phyloP scores from a whole-genome alignment of 2,113 vertebrate genomes.

The Corythaixoides concolor region DNA sequence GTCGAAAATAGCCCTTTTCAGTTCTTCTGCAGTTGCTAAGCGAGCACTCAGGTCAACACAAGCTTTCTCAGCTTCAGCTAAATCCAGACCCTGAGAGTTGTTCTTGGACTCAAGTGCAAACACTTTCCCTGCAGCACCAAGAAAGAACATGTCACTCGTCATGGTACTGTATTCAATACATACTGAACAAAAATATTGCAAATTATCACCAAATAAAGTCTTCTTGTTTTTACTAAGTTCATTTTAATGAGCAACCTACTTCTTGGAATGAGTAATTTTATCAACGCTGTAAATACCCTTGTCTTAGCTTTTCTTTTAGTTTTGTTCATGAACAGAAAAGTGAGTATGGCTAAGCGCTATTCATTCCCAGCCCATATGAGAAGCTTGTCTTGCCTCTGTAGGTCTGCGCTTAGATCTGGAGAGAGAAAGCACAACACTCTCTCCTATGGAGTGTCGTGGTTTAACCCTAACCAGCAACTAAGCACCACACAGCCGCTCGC shows the following conservation, averaged over 20 bases:
- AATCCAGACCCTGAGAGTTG: slow-evolving; percentile 73
- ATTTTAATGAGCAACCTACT: neutral
- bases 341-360: neutral
- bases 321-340: neutral
- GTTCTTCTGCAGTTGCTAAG: slow-evolving; percentile 83
- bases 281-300: neutral
- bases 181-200: neutral
- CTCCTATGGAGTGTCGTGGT: neutral
- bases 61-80: slow-evolving; percentile 76
- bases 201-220: neutral
- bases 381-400: neutral
- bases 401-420: neutral
- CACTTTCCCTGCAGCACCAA: slow-evolving; percentile 81
- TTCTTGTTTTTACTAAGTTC: neutral
- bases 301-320: neutral
- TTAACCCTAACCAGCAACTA: no score
- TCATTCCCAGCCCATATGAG: neutral
- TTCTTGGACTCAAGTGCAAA: slow-evolving; percentile 83
- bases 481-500: no score
- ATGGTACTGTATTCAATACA: neutral
- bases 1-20: slow-evolving; percentile 82
- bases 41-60: slow-evolving; percentile 80
- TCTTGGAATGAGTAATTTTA: neutral
- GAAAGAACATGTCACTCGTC: slow-evolving; percentile 6
- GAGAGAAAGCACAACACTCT: neutral